Base-by-base conservation (phyloP, 2,113 vertebrate species). In the Eurypyga helias region DNA sequence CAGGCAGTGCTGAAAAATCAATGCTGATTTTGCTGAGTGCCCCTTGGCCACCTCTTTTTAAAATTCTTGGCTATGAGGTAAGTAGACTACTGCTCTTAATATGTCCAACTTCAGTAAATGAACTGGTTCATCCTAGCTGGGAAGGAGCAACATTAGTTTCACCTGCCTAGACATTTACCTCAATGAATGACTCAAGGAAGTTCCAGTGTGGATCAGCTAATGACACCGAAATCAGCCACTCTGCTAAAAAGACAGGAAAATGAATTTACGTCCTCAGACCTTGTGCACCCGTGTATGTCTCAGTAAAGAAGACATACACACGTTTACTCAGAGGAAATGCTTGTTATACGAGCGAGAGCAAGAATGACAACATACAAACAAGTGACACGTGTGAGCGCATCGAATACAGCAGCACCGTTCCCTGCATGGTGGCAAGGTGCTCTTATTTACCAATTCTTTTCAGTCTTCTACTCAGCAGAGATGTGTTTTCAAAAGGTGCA, bases 1-100 rank as follows among this genome's bases (percentile, higher is more conserved):
- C 86, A 95, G 66, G 38, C n/a, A 65, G 36, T 36, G 69, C 43
- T 89, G 48, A 86, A 92, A 96, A 96, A 93, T 92, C 90, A 95
- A 67, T 94, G 92, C 65, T 95, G 91, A 84, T 95, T 92, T 95
- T 93, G 43, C 94, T 89, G 88, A 92, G 87, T 76, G 57, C 86
- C 61, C 52, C 72, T 92, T 3, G 8, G 72, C 80, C 83, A 79
- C 48, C 43, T 84, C 67, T 89, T 90, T 69, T 89, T n/a, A 82
- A 92, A 95, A 92, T 69, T 93, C 86, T 82, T 92, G 48, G 34
- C 80, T 90, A 66, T 26, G 69, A 71, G 70, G n/a, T 76, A 66
- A 82, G 77, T 81, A 76, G 57, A 29, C 85, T 92, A 60, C 90
- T 82, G 55, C 62, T 93, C 48, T 92, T 84, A 83, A 65, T 89